Conservation (phyloP, 2,113 vertebrate species). For the Sterna hirundo region DNA sequence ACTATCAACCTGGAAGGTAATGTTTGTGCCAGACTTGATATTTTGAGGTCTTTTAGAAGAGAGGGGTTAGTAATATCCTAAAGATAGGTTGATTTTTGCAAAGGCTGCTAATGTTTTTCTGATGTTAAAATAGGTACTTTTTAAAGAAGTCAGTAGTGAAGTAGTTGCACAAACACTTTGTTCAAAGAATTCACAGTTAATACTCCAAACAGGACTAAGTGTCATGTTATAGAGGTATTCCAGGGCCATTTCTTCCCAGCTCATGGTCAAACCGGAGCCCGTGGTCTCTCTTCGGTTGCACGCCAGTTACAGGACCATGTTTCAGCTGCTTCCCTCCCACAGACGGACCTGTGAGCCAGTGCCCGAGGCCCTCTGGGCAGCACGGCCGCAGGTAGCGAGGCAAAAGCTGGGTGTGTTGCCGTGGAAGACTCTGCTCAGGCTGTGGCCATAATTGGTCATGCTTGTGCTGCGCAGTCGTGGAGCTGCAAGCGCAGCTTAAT, state of each 20-base stretch:
- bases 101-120: neutral
- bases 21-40: neutral
- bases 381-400: neutral
- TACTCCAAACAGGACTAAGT: rapidly evolving
- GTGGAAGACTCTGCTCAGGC: rapidly evolving
- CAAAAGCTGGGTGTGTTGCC: rapidly evolving
- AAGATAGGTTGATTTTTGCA: neutral
- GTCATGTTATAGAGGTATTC: rapidly evolving
- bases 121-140: neutral
- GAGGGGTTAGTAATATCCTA: neutral
- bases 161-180: neutral
- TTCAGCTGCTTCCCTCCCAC: rapidly evolving
- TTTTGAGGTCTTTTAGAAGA: neutral
- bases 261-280: rapidly evolving
- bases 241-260: neutral
- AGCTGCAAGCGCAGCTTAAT: neutral
- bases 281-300: neutral
- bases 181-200: neutral
- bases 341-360: rapidly evolving
- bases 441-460: slow-evolving; percentile 24
- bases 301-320: rapidly evolving
- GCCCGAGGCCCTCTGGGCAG: rapidly evolving
- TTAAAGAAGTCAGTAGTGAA: neutral
- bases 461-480: neutral
- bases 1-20: neutral